Percentiles rank a stretch among this genome's conserved stretches.
Conservation (phyloP, 2,797 vertebrate genomes). For the Microtus californicus region DNA sequence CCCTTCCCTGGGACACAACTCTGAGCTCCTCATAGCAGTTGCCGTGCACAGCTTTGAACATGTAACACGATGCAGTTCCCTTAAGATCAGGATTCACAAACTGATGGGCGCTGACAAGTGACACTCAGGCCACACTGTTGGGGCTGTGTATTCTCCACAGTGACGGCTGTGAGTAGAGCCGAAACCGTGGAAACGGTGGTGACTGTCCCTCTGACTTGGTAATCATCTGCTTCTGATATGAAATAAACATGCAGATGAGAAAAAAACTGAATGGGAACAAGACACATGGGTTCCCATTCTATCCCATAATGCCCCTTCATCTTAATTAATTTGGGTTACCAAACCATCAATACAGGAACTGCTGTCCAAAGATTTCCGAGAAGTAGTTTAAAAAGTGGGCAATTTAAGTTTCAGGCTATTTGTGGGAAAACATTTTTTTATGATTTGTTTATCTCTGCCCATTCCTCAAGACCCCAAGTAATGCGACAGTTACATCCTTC, state of each 20-base stretch:
- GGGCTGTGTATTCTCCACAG: neutral
- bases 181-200: neutral
- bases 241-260: neutral
- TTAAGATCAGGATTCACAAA: neutral
- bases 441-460: neutral
- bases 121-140: neutral
- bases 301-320: neutral
- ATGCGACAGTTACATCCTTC: neutral
- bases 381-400: neutral
- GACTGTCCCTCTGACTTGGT: neutral
- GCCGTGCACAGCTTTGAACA: neutral
- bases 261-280: neutral
- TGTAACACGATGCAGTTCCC: neutral
- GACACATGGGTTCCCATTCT: neutral
- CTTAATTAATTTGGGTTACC: neutral
- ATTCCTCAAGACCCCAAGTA: constrained; percentile 20
- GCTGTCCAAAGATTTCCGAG: neutral
- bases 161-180: neutral
- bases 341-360: neutral
- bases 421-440: neutral
- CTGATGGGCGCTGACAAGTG: too few species aligned
- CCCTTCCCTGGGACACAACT: neutral
- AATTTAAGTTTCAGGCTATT: neutral
- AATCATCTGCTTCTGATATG: neutral
- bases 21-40: neutral